phyloP scores from a whole-genome alignment of 2,113 vertebrate genomes.

The cattle (Bos taurus) region DNA sequence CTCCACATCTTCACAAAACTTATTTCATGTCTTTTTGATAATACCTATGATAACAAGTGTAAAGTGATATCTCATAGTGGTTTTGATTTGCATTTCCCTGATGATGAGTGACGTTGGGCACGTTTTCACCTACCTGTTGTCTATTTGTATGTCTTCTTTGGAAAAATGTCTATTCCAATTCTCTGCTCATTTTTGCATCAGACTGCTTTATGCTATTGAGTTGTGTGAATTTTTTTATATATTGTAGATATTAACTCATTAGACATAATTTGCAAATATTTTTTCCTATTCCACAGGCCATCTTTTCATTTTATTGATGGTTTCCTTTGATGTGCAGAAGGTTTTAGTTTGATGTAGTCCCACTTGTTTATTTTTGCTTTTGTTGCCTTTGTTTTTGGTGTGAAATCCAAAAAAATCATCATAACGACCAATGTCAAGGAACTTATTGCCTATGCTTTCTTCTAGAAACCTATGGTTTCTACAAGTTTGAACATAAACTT shows the following conservation, averaged over 20 bases:
- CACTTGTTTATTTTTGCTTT: not conserved
- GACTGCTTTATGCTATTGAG: not conserved
- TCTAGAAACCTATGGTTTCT: not conserved
- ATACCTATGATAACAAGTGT: not conserved
- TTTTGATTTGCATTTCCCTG: not conserved
- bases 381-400: not conserved
- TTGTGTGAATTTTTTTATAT: not conserved
- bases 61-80: not conserved
- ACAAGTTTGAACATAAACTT: not conserved
- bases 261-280: not conserved
- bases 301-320: not conserved
- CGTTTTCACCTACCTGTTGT: not conserved
- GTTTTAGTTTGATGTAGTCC: not conserved
- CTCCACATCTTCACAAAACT: not conserved
- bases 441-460: not conserved
- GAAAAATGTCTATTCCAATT: not conserved
- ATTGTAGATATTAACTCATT: not conserved
- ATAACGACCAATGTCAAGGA: not conserved
- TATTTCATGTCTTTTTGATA: not conserved
- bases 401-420: not conserved
- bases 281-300: not conserved
- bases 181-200: not conserved
- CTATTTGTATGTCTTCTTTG: not conserved
- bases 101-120: not conserved
- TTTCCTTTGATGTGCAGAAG: not conserved